Evolutionary conservation across 2,888 invertebrate species (phyloP).

Genomic region (Pyralis farinalis): DNA sequence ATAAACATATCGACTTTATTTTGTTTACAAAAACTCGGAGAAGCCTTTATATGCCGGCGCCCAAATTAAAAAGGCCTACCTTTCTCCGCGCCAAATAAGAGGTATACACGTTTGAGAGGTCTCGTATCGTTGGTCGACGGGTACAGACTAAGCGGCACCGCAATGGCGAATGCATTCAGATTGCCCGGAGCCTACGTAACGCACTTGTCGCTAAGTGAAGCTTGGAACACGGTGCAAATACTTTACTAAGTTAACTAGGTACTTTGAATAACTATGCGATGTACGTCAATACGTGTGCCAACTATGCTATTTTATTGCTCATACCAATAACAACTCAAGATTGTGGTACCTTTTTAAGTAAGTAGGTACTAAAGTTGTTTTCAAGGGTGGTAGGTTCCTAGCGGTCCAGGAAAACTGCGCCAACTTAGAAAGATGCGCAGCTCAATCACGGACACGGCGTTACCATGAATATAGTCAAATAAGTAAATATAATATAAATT

Average conservation of each 20-base stretch:
- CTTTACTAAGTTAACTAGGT: too few species aligned
- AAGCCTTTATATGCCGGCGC: constrained; percentile 10
- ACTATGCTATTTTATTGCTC: too few species aligned
- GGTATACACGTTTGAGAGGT: constrained; percentile 5
- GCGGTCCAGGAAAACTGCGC: too few species aligned
- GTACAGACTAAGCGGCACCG: constrained; percentile 27
- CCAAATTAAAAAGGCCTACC: constrained; percentile 13
- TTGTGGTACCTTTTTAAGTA: too few species aligned
- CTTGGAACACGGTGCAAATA: neutral
- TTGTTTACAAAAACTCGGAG: constrained; percentile 32
- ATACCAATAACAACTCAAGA: too few species aligned
- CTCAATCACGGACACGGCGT: too few species aligned
- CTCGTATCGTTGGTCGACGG: constrained; percentile 9
- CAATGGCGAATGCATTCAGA: constrained; percentile 8
- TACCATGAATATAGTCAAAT: too few species aligned
- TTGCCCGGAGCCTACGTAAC: constrained; percentile 6
- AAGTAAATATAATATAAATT: too few species aligned
- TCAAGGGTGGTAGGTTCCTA: too few species aligned
- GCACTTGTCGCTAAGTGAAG: constrained; percentile 8
- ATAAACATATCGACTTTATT: constrained; percentile 35
- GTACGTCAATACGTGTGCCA: too few species aligned
- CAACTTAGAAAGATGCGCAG: too few species aligned
- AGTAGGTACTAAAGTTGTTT: too few species aligned
- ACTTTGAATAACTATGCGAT: neutral
- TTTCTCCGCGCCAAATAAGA: constrained; percentile 12